Evolutionary conservation across 1,140 invertebrate species (phyloP), one percentile per base, ranked within the genome.

Genomic region (Drosophila tsacasi): DNA sequence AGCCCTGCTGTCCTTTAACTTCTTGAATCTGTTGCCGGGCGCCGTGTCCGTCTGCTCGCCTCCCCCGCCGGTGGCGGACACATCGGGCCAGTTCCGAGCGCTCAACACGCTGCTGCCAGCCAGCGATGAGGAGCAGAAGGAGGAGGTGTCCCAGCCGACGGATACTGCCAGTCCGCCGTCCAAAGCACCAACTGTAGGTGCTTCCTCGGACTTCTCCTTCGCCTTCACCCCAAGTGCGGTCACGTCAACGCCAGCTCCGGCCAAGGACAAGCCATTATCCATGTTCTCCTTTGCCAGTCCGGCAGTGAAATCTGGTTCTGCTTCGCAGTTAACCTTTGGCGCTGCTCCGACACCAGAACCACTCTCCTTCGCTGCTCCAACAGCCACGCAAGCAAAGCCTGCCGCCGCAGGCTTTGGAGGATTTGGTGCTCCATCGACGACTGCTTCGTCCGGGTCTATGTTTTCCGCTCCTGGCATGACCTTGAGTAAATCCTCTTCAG

Each of bases 1-100:
- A 8, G 80, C 95, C 10, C 92, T 97, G n/a, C 94, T 96, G 5
- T 93, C 95, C 15, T 97, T 95, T 91, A 94, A 96, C 84, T 94
- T 96, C 59, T 93, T 97, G 7, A 96, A 97, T 89, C 76, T 95
- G 23, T 93, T 94, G 17, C 92, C 94, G 27, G 94, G 93, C 17
- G 94, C 93, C 2, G 83, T 92, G 0, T 92, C 84, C 21, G 79
- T 97, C 8, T 96, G 95, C 68, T 91, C 92, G 1, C 94, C 95
- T 40, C 94, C 95, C 3, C 94, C 96, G 71, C 84, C 92, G 6
- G 67, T 96, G 2, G 55, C 92, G 0, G 91, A 94, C 59, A 87
- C 79, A 7, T 93, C 93, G n/a, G 94, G 93, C 1, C 72, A 92
- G 27, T 94, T 94, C 74, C 65, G 57, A 13, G 17, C 76, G 0